These are phyloP conservation scores for Trogon surrucura DNA, from an alignment of 2,113 vertebrate species.

Conservation along the genomic window DNA sequence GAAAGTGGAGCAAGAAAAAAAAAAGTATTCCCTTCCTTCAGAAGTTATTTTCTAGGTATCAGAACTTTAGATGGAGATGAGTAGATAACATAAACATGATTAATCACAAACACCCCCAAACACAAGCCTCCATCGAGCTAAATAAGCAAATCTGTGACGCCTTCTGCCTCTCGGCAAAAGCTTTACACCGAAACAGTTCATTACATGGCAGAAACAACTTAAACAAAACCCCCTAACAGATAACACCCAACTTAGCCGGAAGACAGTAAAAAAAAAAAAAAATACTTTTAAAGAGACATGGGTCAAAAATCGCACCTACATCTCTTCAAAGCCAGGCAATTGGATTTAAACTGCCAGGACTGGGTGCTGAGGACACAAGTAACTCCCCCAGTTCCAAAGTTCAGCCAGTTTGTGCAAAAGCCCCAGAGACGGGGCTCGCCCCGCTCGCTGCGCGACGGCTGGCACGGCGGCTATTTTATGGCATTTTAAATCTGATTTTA, in stretches of 20 bases:
- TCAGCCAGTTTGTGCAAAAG: not conserved
- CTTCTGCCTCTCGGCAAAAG: not conserved
- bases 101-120: not conserved
- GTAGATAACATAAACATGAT: not conserved
- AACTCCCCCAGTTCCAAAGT: not conserved
- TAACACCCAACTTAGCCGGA: not conserved
- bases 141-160: not conserved
- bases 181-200: accelerated
- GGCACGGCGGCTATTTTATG: not conserved
- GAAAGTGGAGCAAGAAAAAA: not conserved
- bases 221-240: not conserved
- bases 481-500: not conserved
- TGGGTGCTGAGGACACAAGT: not conserved
- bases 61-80: not conserved
- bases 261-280: not conserved
- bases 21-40: not conserved
- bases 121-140: not conserved
- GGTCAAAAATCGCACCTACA: not conserved
- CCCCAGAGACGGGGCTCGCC: not conserved
- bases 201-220: not conserved
- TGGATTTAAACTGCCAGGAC: not conserved
- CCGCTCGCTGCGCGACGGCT: not conserved
- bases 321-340: not conserved
- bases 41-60: not conserved
- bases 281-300: accelerated